Percentiles rank a stretch among this genome's conserved stretches.
These are phyloP conservation scores for Prolemur simus DNA, from an alignment of 2,113 vertebrate genomes.

Conservation along the genomic window DNA sequence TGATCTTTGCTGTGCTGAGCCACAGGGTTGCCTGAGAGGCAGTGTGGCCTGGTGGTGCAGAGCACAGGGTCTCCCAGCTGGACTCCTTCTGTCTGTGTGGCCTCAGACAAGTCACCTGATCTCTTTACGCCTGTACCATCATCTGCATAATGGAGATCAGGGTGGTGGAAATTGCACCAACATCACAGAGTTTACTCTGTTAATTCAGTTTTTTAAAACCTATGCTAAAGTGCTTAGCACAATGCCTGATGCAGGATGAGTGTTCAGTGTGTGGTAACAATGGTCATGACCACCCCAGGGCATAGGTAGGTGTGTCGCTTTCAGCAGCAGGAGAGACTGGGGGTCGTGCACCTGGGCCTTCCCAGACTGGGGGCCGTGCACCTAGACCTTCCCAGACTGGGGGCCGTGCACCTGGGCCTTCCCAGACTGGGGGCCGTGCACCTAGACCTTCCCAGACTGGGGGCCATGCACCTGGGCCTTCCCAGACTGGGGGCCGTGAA, in stretches of 20 bases:
- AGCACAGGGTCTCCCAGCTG: neutral
- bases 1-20: neutral
- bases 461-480: too few relatives aligned
- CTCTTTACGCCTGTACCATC: neutral
- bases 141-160: neutral
- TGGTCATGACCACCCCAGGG: neutral
- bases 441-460: too few relatives aligned
- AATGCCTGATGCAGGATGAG: neutral
- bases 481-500: too few relatives aligned
- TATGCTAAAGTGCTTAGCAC: neutral
- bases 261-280: neutral
- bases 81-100: neutral
- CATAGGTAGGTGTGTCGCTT: accelerated
- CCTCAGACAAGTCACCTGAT: neutral
- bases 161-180: neutral
- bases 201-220: neutral
- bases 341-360: neutral
- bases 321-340: neutral
- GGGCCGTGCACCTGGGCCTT: neutral
- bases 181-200: neutral
- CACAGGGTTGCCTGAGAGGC: neutral
- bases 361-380: too few relatives aligned
- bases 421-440: too few relatives aligned
- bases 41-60: accelerated
- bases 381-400: neutral